Evolutionary conservation across 2,113 vertebrate species (phyloP), one percentile per base, ranked within the genome.

Genomic region (Dipodomys merriami): DNA sequence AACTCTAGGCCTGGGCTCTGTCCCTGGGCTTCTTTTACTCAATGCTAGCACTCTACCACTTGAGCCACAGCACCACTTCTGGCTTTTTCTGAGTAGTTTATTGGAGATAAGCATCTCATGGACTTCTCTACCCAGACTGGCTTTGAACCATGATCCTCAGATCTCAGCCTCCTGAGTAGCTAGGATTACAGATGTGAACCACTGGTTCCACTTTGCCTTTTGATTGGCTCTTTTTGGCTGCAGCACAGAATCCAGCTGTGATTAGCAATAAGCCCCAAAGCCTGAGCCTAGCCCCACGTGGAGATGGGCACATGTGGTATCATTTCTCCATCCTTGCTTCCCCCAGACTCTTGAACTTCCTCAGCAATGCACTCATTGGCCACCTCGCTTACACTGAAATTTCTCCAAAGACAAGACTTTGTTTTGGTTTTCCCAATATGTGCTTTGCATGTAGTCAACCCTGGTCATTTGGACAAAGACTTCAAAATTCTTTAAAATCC

Each of bases 331-430:
- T 7, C n/a, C 35, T 39, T 5, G 7, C n/a, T 35, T 30, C 29
- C 33, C 0, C 79, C 46, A 64, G 33, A 20, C 11, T 44, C n/a
- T 27, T 16, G 12, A n/a, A 39, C 6, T 10, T 25, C 74, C 65
- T n/a, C 0, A 0, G 18, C 22, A 2, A 4, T 19, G 23, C n/a
- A 49, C 4, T 6, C 39, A 29, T 10, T 0, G 15, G 83, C 7
- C 18, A 0, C 49, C n/a, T 15, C 18, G 49, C 19, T 78, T 53
- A 27, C 7, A n/a, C 22, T 16, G 16, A 72, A 68, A 2, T 64
- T 83, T 49, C 78, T 84, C 39, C 29, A 3, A 46, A 86, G 53
- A n/a, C n/a, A 9, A 69, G 13, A 44, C 57, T 86, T 33, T 89
- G 15, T 33, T 3, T 23, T 29, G 84, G 77, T 1, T 46, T 1